phyloP scores from a whole-genome alignment of 2,797 vertebrate species.

The Propithecus deckenii region DNA sequence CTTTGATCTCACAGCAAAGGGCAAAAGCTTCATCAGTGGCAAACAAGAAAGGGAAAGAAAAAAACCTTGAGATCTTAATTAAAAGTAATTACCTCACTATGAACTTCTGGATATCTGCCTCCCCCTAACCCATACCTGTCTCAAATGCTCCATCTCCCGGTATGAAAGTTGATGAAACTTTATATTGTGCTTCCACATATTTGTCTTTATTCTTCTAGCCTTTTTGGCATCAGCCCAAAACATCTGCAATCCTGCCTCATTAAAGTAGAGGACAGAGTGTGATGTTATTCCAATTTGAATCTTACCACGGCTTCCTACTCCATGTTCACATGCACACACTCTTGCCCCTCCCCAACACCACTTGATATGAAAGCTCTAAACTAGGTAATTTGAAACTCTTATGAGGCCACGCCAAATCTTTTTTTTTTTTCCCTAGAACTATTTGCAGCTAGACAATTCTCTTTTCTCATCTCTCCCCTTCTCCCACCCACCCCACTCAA shows the following conservation, averaged over 20 bases:
- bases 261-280: conserved; percentile 72
- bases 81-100: conserved; percentile 7
- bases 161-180: conserved; percentile 89
- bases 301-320: not conserved
- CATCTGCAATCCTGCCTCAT: conserved; percentile 87
- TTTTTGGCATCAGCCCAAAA: conserved; percentile 89
- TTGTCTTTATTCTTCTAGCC: conserved; percentile 85
- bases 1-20: not conserved
- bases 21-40: not conserved
- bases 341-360: not conserved
- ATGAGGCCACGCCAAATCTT: not conserved
- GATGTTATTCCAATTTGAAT: conserved; percentile 54
- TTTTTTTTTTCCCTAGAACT: not conserved
- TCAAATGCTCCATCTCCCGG: conserved; percentile 94
- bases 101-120: not conserved
- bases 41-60: not conserved
- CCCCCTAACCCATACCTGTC: conserved; percentile 87
- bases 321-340: not conserved
- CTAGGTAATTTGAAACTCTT: not conserved
- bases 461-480: not conserved
- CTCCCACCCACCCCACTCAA: not conserved
- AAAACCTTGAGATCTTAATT: not conserved
- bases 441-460: not conserved
- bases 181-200: conserved; percentile 83
- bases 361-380: not conserved